Evolutionary conservation across 2,797 vertebrate species (phyloP), one percentile per base, ranked within the genome.

Genomic region (Halcyon chelicuti): DNA sequence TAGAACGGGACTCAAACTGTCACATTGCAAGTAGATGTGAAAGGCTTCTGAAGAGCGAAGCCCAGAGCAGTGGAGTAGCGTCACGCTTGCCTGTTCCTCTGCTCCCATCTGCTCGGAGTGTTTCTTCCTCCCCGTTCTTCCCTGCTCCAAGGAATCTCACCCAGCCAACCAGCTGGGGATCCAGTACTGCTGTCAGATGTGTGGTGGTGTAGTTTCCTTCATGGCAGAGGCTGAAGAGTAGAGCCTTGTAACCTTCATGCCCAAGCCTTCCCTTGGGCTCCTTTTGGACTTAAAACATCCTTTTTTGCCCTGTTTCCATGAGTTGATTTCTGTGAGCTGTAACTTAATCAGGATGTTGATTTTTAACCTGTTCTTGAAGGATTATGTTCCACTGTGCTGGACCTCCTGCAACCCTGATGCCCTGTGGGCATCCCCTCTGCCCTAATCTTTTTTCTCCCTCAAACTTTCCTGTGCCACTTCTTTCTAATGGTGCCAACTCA

Each of bases 301-400:
- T 80, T 62, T 65, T 49, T 20, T 29, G 3, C 22, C 28, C 47
- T n/a, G n/a, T n/a, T 86, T 29, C 76, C 58, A 0, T 40, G 67
- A 81, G 66, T 58, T 66, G 91, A 55, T 81, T 84, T 86, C 81
- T 75, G 26, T 33, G 86, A 87, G 71, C 68, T 85, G 84, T 72
- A 72, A 66, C 74, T 91, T 92, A 85, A 96, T 92, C 72, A 71
- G 78, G 75, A 83, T 94, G 87, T 71, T 96, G 94, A 96, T 94
- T 94, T 94, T 94, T 86, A 88, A 94, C 94, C 75, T 95, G 93
- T 95, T 85, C 94, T 86, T 90, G 87, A 79, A 91, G 78, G 35
- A 70, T 92, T 78, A 33, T 39, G 28, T 81, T 93, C 80, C 21
- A 39, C 23, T 65, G 37, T 0, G 1, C 72, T 86, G 44, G 66